Percentiles rank a stretch among this genome's conserved stretches.
Evolutionary conservation across 37 sponge, comb jelly and placozoan genomes (phyloP).

Genomic region (Ephydatia muelleri): DNA sequence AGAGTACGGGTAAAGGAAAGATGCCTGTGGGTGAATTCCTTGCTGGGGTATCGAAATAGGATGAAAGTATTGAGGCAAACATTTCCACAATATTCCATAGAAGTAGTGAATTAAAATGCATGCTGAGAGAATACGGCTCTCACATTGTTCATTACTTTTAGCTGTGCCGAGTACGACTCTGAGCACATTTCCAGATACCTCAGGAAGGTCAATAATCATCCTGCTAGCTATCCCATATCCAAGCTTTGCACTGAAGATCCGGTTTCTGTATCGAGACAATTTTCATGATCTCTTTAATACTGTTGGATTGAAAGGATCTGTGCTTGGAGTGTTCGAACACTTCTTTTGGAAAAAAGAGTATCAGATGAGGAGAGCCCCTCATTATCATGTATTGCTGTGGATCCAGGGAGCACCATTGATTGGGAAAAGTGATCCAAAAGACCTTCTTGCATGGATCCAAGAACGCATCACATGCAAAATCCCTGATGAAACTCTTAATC

Average conservation of each 20-base stretch:
- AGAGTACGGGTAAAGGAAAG: background rate
- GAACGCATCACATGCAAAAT: conserved; percentile 60
- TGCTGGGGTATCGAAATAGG: background rate
- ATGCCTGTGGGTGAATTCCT: conserved; percentile 26
- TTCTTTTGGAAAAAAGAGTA: too few relatives aligned
- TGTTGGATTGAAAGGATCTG: conserved; percentile 33
- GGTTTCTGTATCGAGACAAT: conserved; percentile 51
- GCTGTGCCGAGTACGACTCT: conserved; percentile 57
- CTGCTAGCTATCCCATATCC: conserved; percentile 7
- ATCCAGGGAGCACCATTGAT: conserved; percentile 59
- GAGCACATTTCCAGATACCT: conserved; percentile 42
- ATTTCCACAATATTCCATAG: too few relatives aligned
- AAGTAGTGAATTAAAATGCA: too few relatives aligned
- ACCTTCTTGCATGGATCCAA: conserved; percentile 26
- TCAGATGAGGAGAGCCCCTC: conserved; percentile 33
- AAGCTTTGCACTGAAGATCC: conserved; percentile 68
- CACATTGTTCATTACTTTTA: too few relatives aligned
- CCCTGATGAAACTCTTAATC: conserved; percentile 39
- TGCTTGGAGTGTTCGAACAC: too few relatives aligned
- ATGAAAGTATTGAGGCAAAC: too few relatives aligned
- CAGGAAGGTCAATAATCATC: conserved; percentile 36
- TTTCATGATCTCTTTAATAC: conserved; percentile 32
- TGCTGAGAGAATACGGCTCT: too few relatives aligned
- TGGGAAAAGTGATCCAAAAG: conserved; percentile 1
- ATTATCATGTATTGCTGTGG: too few relatives aligned